Conservation (phyloP, 1,140 invertebrate species). For the Eupeodes corollae region DNA sequence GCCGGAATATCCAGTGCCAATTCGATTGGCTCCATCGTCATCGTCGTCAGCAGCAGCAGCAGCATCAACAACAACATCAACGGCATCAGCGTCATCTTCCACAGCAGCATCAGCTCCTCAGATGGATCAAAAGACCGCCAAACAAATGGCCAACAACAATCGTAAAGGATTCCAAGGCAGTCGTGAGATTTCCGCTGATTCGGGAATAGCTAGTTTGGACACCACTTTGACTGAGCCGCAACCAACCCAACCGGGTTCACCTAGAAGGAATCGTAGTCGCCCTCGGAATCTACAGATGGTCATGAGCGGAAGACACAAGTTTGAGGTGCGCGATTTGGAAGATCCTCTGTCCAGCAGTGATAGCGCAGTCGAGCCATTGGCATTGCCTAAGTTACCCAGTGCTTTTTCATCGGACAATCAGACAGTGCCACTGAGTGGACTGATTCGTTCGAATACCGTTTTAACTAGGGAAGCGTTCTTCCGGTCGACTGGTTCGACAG, state of each 20-base stretch:
- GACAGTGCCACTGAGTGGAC: conserved; percentile 27
- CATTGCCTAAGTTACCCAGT: conserved; percentile 42
- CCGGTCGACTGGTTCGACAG: conserved; percentile 13
- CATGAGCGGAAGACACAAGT: conserved; percentile 44
- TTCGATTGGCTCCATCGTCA: conserved; percentile 23
- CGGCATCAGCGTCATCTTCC: conserved; percentile 6
- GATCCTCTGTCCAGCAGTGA: conserved; percentile 45
- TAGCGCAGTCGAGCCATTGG: conserved; percentile 46
- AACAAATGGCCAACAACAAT: conserved; percentile 55
- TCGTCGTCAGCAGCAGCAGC: conserved; percentile 8
- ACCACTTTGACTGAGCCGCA: conserved; percentile 34
- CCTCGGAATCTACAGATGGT: conserved; percentile 46
- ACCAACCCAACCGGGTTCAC: conserved; percentile 11
- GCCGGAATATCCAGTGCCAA: conserved; percentile 55
- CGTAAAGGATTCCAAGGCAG: conserved; percentile 37
- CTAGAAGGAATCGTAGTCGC: conserved; percentile 32
- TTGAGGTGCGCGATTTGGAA: conserved; percentile 48
- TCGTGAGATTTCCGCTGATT: conserved; percentile 44
- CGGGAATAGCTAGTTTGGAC: conserved; percentile 48
- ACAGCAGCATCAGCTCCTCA: conserved; percentile 15
- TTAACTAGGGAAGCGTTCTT: conserved; percentile 23
- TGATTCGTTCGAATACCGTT: conserved; percentile 32
- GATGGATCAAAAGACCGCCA: conserved; percentile 56
- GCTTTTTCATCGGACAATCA: conserved; percentile 41
- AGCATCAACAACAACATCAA: background rate